Base-by-base conservation (phyloP, 92 coral and sea anemone species). In the Umimayanthus kanabou region DNA sequence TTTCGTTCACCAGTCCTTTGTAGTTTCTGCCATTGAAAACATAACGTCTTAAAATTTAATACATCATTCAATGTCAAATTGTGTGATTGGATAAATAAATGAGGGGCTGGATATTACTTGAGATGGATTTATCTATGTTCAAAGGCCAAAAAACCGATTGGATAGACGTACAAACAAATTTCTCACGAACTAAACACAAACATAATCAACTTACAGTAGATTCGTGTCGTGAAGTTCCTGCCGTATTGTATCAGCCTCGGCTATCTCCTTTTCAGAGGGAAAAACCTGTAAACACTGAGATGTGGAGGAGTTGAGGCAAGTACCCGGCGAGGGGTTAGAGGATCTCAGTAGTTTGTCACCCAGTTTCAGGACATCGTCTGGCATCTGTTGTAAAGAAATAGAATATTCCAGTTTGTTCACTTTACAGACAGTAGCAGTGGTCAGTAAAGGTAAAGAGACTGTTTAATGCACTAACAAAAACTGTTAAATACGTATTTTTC, bases 301-400 rank as follows among this genome's bases (percentile, higher is more conserved):
- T 22, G 33, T 6, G 8, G 85, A 65, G n/a, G 86, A 84, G 70
- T 86, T 79, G 33, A 88, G 88, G 72, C 47, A 42, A 14, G 91
- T 78, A 29, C 55, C 43, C 23, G 94, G 93, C 28, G 75, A 72
- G 53, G 97, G 98, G 45, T 64, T 85, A 71, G 91, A 79, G 33
- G 97, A 85, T 3, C 76, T 79, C 69, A 96, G 84, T 15, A 96
- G 85, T 23, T 82, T 84, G 45, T 86, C 84, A n/a, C 93, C 99
- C 28, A 82, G 90, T 39, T 88, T 90, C 23, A 90, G 92, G 20
- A 96, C 96, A 45, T 88, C 84, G 78, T 89, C 95, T 29, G 99
- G 91, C 15, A 96, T 92, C 96, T 96, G 49, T 42, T 9, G 86
- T 82, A 1, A 33, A 82, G 40, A 25, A 42, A 66, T 9, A 82